Evolutionary conservation across 2,113 vertebrate species (phyloP), one percentile per base, ranked within the genome.

Genomic region (Sitta europaea): DNA sequence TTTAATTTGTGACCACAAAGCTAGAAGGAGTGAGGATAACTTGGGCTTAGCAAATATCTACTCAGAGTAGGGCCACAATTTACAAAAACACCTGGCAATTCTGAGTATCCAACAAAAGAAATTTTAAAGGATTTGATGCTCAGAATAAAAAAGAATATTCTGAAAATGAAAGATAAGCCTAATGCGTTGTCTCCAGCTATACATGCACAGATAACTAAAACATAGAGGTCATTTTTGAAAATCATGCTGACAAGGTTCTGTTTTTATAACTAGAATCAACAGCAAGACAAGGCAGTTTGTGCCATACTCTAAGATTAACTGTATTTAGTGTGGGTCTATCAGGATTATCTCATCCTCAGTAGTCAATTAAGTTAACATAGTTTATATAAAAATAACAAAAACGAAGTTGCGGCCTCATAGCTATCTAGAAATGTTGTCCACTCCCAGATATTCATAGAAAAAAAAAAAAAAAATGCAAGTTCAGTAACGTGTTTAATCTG

Each of bases 1-100:
- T 96, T 86, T 86, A 88, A 78, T 91, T 94, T 94, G 33, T 93
- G 75, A 95, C 70, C 43, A 42, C 5, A 35, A 93, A 92, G 14
- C 27, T 77, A 47, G 35, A 80, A 90, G 35, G 23, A 79, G 5
- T 67, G 61, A 59, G 50, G 31, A 42, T 68, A 84, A 80, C n/a
- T 77, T 72, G 12, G 62, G 28, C 11, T 88, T 47, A 86, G 21
- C 0, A 0, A 71, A 38, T 47, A 76, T 28, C 54, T 83, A 27
- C 25, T 3, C 5, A 94, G 55, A 62, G 7, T 35, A 65, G 10
- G 35, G 42, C 20, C 15, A 42, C 1, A 3, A 14, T 50, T 88
- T 86, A 71, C 19, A 72, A 86, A 88, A 66, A 8, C 27, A 66
- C 12, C 17, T 63, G 35, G 31, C 4, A 63, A 72, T 81, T 92